These are phyloP conservation scores for Smutsia gigantea DNA, from an alignment of 2,797 vertebrate species.

Conservation along the genomic window DNA sequence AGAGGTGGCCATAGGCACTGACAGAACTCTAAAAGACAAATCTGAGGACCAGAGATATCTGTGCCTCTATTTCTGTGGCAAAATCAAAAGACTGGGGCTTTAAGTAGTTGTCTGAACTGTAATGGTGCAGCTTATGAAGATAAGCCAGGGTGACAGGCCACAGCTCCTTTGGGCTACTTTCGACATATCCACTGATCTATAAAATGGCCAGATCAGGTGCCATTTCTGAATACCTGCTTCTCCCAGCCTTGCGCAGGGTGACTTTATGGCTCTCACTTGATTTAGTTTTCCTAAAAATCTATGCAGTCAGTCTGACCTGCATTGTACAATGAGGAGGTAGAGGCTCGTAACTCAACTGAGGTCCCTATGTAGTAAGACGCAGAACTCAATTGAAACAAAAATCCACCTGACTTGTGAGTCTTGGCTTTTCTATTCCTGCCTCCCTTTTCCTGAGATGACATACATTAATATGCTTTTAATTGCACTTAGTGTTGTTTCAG, in stretches of 20 bases:
- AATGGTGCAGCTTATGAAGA: neutral
- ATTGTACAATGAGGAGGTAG: neutral
- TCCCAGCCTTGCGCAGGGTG: neutral
- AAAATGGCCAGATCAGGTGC: neutral
- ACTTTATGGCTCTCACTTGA: neutral
- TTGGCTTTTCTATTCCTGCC: neutral
- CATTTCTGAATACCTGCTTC: neutral
- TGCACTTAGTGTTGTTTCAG: neutral
- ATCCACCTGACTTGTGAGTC: neutral
- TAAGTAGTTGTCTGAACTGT: neutral
- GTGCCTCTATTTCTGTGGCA: too few species aligned
- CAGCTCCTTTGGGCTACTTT: neutral
- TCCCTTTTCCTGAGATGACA: neutral
- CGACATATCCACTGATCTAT: neutral
- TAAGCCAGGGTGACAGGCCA: neutral
- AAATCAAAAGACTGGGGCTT: neutral
- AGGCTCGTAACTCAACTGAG: neutral
- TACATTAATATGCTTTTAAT: neutral
- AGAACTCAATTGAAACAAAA: neutral
- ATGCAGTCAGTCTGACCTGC: neutral
- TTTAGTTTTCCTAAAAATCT: neutral
- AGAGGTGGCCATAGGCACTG: fast-evolving
- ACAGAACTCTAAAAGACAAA: neutral
- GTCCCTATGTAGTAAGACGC: neutral
- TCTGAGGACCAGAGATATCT: neutral